Percentiles rank a stretch among this genome's conserved stretches.
These are phyloP conservation scores for Nephrotoma flavescens DNA, from an alignment of 2,888 invertebrate genomes.

Conservation along the genomic window DNA sequence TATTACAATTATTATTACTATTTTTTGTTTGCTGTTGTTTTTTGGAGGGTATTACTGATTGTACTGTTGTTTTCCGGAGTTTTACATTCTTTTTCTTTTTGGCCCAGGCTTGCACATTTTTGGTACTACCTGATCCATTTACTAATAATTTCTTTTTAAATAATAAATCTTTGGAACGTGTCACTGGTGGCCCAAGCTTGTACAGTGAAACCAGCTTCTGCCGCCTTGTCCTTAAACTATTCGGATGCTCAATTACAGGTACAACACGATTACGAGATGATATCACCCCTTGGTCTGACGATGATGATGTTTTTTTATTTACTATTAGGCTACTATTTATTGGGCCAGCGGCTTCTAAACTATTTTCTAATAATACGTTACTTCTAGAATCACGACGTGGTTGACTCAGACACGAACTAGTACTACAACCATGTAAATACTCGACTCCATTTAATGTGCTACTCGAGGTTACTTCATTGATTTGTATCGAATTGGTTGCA, in stretches of 20 bases:
- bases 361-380: neutral
- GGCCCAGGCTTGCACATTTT: neutral
- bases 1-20: neutral
- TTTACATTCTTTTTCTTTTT: neutral
- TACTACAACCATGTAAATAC: neutral
- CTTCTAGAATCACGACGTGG: neutral
- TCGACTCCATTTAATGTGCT: neutral
- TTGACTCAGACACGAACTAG: neutral
- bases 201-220: neutral
- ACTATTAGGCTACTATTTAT: neutral
- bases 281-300: neutral
- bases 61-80: neutral
- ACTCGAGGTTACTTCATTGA: constrained; percentile 38
- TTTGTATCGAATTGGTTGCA: constrained; percentile 39
- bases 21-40: neutral
- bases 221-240: neutral
- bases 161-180: constrained; percentile 3
- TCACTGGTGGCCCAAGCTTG: neutral
- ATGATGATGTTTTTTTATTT: neutral
- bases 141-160: neutral
- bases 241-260: neutral
- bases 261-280: neutral
- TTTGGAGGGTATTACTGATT: neutral
- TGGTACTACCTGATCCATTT: neutral
- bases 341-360: neutral